phyloP scores from a whole-genome alignment of 2,797 vertebrate species.

The Odontamblyopus lacepedii region DNA sequence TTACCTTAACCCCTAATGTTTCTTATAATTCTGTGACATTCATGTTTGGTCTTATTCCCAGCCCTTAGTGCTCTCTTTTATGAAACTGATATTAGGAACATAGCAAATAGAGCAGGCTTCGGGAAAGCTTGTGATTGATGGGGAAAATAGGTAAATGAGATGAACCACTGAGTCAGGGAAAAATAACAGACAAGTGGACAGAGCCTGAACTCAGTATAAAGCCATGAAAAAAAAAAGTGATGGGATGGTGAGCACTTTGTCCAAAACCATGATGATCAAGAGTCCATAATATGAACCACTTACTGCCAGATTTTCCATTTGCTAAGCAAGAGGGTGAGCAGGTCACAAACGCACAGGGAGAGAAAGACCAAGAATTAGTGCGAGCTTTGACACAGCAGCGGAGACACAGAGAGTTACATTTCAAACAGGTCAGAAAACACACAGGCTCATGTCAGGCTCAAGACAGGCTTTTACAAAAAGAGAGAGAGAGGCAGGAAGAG shows the following conservation, averaged over 20 bases:
- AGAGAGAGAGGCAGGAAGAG: slow-evolving; percentile 18
- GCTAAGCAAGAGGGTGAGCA: slow-evolving; percentile 99
- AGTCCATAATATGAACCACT: slow-evolving; percentile 93
- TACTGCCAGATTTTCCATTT: slow-evolving; percentile 99
- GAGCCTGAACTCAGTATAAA: slow-evolving; percentile 43
- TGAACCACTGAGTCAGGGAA: slow-evolving; percentile 44
- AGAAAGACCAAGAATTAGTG: slow-evolving; percentile 97
- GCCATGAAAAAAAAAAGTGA: slow-evolving; percentile 63
- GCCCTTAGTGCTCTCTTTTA: background rate
- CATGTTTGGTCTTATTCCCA: background rate
- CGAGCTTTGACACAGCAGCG: slow-evolving; percentile 71
- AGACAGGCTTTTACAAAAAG: background rate
- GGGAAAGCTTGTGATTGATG: slow-evolving; percentile 31
- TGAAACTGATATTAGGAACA: background rate
- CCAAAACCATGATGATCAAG: slow-evolving; percentile 76
- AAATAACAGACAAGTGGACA: slow-evolving; percentile 15
- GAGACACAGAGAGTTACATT: slow-evolving; percentile 54
- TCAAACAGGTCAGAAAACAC: slow-evolving; percentile 21
- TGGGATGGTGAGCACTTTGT: slow-evolving; percentile 78
- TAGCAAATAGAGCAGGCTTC: background rate
- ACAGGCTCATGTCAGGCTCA: slow-evolving; percentile 23
- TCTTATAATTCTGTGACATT: background rate
- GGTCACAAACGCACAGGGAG: slow-evolving; percentile 83
- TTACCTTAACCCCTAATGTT: background rate
- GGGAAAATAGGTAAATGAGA: slow-evolving; percentile 35